These are phyloP conservation scores for Hemibagrus wyckioides DNA, from an alignment of 2,113 vertebrate genomes.

Conservation along the genomic window DNA sequence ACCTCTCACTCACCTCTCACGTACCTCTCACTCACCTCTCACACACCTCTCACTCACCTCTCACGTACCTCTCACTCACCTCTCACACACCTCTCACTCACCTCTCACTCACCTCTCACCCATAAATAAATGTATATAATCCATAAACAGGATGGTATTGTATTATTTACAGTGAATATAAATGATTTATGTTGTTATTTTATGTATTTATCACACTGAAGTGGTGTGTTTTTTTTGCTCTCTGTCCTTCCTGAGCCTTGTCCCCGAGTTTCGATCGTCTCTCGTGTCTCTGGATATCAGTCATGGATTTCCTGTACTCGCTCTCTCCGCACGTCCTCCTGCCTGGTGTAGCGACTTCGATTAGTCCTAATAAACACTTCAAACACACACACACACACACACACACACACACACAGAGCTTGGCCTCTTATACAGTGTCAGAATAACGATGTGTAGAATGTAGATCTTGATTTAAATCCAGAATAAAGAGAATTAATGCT, in stretches of 20 bases:
- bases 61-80: no score
- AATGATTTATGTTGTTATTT: not conserved
- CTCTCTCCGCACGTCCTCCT: not conserved
- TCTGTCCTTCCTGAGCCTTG: not conserved
- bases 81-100: no score
- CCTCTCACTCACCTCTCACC: no score
- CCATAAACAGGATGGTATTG: no score
- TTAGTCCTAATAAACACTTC: not conserved
- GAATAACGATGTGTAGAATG: not conserved
- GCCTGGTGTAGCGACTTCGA: constrained; percentile 10
- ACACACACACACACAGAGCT: not conserved
- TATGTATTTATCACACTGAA: no score
- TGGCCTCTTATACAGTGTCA: not conserved
- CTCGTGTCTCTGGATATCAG: constrained; percentile 1
- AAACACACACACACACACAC: not conserved
- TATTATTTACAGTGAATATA: no score
- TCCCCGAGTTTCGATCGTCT: not conserved
- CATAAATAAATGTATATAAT: no score
- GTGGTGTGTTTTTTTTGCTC: not conserved
- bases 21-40: no score
- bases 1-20: no score
- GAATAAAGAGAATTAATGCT: constrained; percentile 23
- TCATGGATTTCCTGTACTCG: constrained; percentile 13
- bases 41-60: no score
- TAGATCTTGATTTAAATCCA: not conserved